Conservation (phyloP, 2,888 invertebrate species). For the Pristionchus fissidentatus region DNA sequence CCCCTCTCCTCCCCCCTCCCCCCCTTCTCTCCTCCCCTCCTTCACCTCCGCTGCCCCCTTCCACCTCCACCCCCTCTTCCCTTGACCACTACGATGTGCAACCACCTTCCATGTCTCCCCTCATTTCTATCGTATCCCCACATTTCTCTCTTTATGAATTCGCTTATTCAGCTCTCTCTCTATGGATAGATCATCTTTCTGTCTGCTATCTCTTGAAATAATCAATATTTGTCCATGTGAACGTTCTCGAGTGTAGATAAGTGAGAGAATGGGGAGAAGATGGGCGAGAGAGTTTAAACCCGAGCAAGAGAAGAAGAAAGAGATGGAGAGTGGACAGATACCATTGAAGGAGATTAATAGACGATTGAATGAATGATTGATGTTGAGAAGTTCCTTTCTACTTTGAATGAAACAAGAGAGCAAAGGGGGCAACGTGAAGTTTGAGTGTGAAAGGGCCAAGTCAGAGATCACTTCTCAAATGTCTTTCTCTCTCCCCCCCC, state of each 20-base stretch:
- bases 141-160: background rate
- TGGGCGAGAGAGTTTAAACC: constrained; percentile 12
- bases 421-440: background rate
- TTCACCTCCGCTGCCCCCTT: background rate
- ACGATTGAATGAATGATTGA: no score
- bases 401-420: background rate
- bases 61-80: background rate
- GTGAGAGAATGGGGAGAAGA: constrained; percentile 1
- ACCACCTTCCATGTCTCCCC: background rate
- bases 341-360: background rate
- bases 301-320: background rate
- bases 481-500: background rate
- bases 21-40: background rate
- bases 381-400: background rate
- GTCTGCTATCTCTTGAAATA: background rate
- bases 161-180: background rate
- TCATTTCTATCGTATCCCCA: background rate
- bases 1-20: background rate
- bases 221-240: constrained; percentile 10
- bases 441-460: constrained; percentile 28
- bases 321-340: no score
- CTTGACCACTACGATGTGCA: background rate
- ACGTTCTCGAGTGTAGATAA: background rate
- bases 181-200: no score
- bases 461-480: background rate